Base-by-base conservation (phyloP, 2,113 vertebrate species). In the Anas platyrhynchos region DNA sequence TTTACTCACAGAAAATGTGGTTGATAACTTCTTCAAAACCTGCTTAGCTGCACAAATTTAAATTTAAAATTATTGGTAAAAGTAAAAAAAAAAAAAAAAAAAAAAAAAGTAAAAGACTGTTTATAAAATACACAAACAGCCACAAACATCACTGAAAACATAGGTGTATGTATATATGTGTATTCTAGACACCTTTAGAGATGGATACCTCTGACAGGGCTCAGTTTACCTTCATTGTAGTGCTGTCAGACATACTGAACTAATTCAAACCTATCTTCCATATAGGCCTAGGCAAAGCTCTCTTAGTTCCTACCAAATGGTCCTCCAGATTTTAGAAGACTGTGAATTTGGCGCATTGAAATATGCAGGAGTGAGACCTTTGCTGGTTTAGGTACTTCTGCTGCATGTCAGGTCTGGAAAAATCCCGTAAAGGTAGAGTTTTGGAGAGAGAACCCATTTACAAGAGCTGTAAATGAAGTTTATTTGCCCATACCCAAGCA, bases 131-230 rank as follows among this genome's bases (percentile, higher is more conserved):
- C 16, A 44, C 1, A 10, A 11, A 2, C 2, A 29, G 3, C 46
- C 32, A 72, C 6, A 86, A 55, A 36, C 4, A 22, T 27, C 4
- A 20, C 16, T 32, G 20, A 44, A 52, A 20, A 31, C 1, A 7
- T 34, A 71, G 7, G 1, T 27, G 22, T 36, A 12, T 9, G 2
- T 43, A 41, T 12, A 1, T 31, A 9, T 7, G 1, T 26, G 5
- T 75, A 16, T 23, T 10, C 1, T 9, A 31, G 22, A 15, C 26
- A 5, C 1, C 8, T 23, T 78, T 56, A 7, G 25, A 62, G 85
- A 41, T 13, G 12, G 3, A 36, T 1, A n/a, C 41, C 5, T 75
- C 10, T 59, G 4, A 1, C 7, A 76, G 22, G 2, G 23, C 36
- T 68, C 43, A 8, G 13, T 55, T 86, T 21, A 31, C 4, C 10